phyloP scores from a whole-genome alignment of 2,888 invertebrate species.

The Mantis religiosa region DNA sequence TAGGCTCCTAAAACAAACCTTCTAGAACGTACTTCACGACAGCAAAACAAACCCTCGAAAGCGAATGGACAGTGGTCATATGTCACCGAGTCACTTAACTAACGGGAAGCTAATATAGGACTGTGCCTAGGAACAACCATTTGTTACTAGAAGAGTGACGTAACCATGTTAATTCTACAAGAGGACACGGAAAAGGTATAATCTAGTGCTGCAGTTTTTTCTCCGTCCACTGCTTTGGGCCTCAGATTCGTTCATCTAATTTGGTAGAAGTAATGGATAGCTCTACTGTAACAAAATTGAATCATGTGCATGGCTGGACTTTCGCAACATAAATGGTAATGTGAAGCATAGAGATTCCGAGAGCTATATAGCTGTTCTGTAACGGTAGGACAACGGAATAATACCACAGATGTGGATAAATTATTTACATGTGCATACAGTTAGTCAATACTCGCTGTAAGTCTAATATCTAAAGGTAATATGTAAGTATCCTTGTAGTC shows the following conservation, averaged over 20 bases:
- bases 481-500: too few species aligned
- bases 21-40: too few species aligned
- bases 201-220: neutral
- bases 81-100: neutral
- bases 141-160: neutral
- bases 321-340: neutral
- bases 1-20: too few species aligned
- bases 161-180: neutral
- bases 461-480: too few species aligned
- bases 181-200: neutral
- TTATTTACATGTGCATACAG: too few species aligned
- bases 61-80: neutral
- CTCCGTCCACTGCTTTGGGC: neutral
- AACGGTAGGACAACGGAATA: too few species aligned
- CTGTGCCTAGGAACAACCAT: neutral
- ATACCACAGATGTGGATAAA: too few species aligned
- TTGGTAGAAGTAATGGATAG: neutral
- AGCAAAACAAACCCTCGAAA: too few species aligned
- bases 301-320: neutral
- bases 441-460: too few species aligned
- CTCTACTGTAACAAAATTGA: neutral
- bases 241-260: neutral
- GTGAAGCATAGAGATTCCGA: neutral
- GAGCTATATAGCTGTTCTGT: too few species aligned
- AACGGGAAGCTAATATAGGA: neutral